Percentiles rank a stretch among this genome's conserved stretches.
Evolutionary conservation across 2,797 vertebrate species (phyloP).

Genomic region (Alexandromys oeconomus): DNA sequence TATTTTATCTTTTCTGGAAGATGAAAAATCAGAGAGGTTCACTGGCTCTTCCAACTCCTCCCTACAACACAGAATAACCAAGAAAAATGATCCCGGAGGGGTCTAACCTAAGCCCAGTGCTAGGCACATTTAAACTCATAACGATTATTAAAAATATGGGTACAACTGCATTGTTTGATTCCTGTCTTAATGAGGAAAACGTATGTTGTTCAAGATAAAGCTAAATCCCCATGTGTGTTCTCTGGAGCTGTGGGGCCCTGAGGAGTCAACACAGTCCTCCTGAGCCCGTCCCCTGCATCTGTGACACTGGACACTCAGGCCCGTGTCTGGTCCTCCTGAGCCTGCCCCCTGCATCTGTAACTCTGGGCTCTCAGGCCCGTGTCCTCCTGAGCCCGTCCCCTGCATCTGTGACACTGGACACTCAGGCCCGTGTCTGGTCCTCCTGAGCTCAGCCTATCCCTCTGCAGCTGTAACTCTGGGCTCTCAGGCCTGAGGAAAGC

Average conservation of each 20-base stretch:
- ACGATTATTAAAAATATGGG: neutral
- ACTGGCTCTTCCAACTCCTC: neutral
- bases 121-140: slow-evolving; percentile 19
- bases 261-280: neutral
- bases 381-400: too few relatives aligned
- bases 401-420: neutral
- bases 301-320: neutral
- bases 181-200: neutral
- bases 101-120: neutral
- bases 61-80: neutral
- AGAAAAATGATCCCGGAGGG: neutral
- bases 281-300: neutral
- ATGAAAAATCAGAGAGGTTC: slow-evolving; percentile 26
- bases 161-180: neutral
- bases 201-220: neutral
- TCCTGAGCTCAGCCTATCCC: too few relatives aligned
- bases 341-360: too few relatives aligned
- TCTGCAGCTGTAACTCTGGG: too few relatives aligned
- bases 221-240: neutral
- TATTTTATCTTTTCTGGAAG: slow-evolving; percentile 27
- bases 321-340: too few relatives aligned
- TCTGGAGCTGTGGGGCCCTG: neutral
- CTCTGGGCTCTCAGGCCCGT: too few relatives aligned
- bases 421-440: neutral
- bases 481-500: too few relatives aligned